A percentile compares a stretch with the other conserved stretches of the same genome.
Conservation (phyloP, 2,113 vertebrate species). For the Reinhardtius hippoglossoides region DNA sequence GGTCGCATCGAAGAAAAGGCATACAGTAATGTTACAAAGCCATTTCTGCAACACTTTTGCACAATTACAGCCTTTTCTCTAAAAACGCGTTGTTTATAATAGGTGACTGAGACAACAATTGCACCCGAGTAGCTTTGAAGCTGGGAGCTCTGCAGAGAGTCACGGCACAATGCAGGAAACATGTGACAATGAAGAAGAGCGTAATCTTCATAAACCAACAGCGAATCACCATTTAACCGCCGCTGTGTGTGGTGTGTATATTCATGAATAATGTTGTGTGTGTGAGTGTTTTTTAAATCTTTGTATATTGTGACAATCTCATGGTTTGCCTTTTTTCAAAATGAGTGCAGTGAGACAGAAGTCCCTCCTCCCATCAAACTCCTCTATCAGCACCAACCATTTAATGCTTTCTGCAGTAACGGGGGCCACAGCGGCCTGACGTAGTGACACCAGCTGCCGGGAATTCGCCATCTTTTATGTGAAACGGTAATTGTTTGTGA, state of each 20-base stretch:
- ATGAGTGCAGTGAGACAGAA: constrained; percentile 33
- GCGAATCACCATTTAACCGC: constrained; percentile 58
- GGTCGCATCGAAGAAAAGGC: constrained; percentile 75
- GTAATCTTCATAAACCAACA: constrained; percentile 73
- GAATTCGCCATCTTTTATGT: constrained; percentile 58
- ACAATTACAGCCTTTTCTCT: constrained; percentile 80
- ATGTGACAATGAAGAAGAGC: constrained; percentile 60
- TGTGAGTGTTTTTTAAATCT: constrained; percentile 40
- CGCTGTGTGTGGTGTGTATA: constrained; percentile 38
- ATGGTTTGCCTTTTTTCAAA: constrained; percentile 42
- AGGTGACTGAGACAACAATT: constrained; percentile 78
- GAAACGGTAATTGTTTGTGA: constrained; percentile 63
- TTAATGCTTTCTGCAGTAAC: constrained; percentile 40
- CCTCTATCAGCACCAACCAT: constrained; percentile 52
- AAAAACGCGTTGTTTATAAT: constrained; percentile 80
- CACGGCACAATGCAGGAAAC: constrained; percentile 57
- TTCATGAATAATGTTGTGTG: constrained; percentile 46
- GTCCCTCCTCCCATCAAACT: constrained; percentile 33
- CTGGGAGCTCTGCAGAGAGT: constrained; percentile 49
- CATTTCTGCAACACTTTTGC: constrained; percentile 78
- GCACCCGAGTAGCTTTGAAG: constrained; percentile 75
- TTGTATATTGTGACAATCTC: constrained; percentile 31
- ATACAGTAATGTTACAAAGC: constrained; percentile 80
- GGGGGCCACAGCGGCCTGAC: constrained; percentile 27
- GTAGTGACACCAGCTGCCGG: constrained; percentile 53